These are phyloP conservation scores for Eupleurogrammus muticus DNA, from an alignment of 2,797 vertebrate species.

Conservation along the genomic window DNA sequence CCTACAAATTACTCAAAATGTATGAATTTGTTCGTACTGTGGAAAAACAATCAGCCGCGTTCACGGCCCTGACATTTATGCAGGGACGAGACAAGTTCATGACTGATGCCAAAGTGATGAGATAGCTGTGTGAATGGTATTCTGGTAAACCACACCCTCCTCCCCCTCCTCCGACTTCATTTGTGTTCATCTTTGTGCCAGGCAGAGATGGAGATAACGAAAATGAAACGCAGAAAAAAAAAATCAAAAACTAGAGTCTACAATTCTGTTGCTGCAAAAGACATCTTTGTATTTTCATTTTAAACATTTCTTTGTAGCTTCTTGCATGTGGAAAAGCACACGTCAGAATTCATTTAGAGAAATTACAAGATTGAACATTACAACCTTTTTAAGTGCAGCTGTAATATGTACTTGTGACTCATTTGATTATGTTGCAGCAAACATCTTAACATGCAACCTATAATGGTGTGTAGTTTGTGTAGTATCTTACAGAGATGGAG, in stretches of 20 bases:
- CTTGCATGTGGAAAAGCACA: conserved; percentile 12
- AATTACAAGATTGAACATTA: neutral
- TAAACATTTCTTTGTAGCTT: conserved; percentile 23
- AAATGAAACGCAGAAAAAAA: conserved; percentile 2
- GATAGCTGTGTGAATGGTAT: no score
- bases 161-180: neutral
- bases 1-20: neutral
- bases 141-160: no score
- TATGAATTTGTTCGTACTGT: neutral
- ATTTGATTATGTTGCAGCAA: neutral
- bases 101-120: no score
- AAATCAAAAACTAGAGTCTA: no score
- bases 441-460: neutral
- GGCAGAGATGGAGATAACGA: neutral
- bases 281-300: neutral
- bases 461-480: conserved; percentile 10
- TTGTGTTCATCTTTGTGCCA: conserved; percentile 8
- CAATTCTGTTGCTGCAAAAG: neutral
- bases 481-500: conserved; percentile 78
- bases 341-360: conserved; percentile 19
- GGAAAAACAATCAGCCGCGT: no score
- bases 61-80: no score
- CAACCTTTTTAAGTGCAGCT: conserved; percentile 16
- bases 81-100: no score
- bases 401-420: neutral